Percentiles rank a stretch among this genome's conserved stretches.
phyloP scores from a whole-genome alignment of 1,140 invertebrate genomes.

The Atopsyche davidsoni region DNA sequence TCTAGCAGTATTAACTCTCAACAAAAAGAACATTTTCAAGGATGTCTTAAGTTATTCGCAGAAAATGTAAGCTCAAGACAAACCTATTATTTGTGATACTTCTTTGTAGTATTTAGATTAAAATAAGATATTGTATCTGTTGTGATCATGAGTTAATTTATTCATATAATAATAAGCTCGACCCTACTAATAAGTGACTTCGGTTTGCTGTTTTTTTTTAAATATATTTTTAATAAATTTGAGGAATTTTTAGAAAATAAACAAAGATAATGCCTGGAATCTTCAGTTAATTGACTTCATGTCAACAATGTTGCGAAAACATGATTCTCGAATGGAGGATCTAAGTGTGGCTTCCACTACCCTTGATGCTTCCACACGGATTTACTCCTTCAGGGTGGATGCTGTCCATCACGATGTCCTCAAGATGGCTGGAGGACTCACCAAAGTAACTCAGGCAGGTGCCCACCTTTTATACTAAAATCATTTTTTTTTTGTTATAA shows the following conservation, averaged over 20 bases:
- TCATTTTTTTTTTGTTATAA: too few species aligned
- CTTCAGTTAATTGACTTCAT: conserved; percentile 79
- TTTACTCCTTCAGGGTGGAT: conserved; percentile 77
- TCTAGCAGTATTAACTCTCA: conserved; percentile 36
- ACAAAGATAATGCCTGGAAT: conserved; percentile 76
- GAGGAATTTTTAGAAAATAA: conserved; percentile 63
- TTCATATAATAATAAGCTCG: too few species aligned
- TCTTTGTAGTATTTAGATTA: neutral
- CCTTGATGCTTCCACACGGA: conserved; percentile 75
- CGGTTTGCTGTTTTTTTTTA: conserved; percentile 1
- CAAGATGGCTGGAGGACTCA: conserved; percentile 66
- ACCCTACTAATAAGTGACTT: too few species aligned
- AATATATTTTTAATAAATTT: conserved; percentile 1
- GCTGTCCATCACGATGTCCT: conserved; percentile 68
- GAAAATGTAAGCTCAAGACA: conserved; percentile 52
- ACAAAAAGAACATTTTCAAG: conserved; percentile 60
- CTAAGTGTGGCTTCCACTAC: conserved; percentile 71
- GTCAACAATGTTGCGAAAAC: conserved; percentile 61
- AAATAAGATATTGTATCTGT: too few species aligned
- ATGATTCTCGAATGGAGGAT: conserved; percentile 61
- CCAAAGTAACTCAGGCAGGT: conserved; percentile 44
- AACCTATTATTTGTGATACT: conserved; percentile 6
- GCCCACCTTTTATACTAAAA: neutral
- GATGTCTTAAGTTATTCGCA: conserved; percentile 60
- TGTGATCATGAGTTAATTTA: too few species aligned